Evolutionary conservation across 2,797 vertebrate species (phyloP), one percentile per base, ranked within the genome.

Genomic region (Avahi laniger): DNA sequence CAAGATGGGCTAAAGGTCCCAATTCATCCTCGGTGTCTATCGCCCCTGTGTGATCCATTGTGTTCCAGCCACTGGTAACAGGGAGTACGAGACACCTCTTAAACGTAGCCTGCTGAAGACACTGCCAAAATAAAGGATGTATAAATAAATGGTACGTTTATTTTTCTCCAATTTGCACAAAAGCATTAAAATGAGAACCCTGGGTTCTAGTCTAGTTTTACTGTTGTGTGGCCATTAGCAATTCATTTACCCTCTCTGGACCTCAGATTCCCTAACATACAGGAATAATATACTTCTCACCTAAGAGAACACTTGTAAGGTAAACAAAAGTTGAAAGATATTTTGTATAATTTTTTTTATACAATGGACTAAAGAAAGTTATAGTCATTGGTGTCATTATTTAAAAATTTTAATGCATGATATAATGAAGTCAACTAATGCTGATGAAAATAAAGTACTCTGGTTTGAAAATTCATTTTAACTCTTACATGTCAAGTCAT

Each of bases 21-120:
- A 98, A 96, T 79, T 99, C 99, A 10, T 99, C 99, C 97, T 99
- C 99, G 0, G 97, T 84, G 54, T 98, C 99, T 0, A 98, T 95
- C 35, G 98, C 96, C 97, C 98, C 98, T 96, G 98, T 59, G 97
- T 97, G 99, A 98, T 99, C 99, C 99, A 99, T 99, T 33, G 91
- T 98, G 98, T 96, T 98, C 97, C 98, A 46, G n/a, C 0, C 78
- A 89, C 98, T 72, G 81, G 48, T 50, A 85, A 80, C 0, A 94
- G 76, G 54, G 10, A 90, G 26, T 88, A 89, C 5, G 92, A 96
- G 63, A 30, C 1, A 69, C 26, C 65, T 95, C 94, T 92, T 94
- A 95, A 46, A 91, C 13, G 92, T 88, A 46, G 79, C n/a, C 15
- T 76, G 54, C 33, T 89, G 89, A 84, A 63, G 89, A 97, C 96